phyloP scores from a whole-genome alignment of 2,888 invertebrate species.

The Atrina japonica region DNA sequence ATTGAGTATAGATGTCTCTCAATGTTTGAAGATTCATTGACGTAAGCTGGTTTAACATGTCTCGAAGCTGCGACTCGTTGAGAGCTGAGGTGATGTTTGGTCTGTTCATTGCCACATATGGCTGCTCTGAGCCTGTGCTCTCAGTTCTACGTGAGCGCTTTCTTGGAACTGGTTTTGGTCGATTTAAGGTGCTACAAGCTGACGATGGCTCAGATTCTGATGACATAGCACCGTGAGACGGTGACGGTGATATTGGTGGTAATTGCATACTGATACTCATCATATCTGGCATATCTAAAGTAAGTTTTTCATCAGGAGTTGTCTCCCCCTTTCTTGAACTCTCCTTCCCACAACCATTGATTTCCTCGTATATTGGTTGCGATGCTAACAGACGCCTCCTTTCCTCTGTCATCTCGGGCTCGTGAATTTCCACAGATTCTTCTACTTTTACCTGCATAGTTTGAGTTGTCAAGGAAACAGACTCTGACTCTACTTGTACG shows the following conservation, averaged over 20 bases:
- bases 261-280: slow-evolving; percentile 24
- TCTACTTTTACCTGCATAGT: background rate
- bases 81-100: slow-evolving; percentile 66
- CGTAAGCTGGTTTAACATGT: slow-evolving; percentile 65
- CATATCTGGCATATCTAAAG: slow-evolving; percentile 27
- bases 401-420: slow-evolving; percentile 58
- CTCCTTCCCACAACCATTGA: slow-evolving; percentile 62
- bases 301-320: slow-evolving; percentile 8
- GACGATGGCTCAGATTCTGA: slow-evolving; percentile 63
- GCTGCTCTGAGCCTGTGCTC: slow-evolving; percentile 66
- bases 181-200: slow-evolving; percentile 61
- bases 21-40: slow-evolving; percentile 69
- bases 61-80: slow-evolving; percentile 67
- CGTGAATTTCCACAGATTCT: background rate
- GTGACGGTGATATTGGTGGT: slow-evolving; percentile 46
- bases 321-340: slow-evolving; percentile 1
- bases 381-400: slow-evolving; percentile 63
- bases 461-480: background rate
- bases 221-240: slow-evolving; percentile 54
- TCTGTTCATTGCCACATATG: slow-evolving; percentile 74
- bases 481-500: background rate
- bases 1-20: slow-evolving; percentile 70
- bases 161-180: slow-evolving; percentile 70
- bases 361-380: slow-evolving; percentile 76
- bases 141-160: slow-evolving; percentile 62